phyloP scores from a whole-genome alignment of 2,797 vertebrate species.

The Glossophaga mutica region DNA sequence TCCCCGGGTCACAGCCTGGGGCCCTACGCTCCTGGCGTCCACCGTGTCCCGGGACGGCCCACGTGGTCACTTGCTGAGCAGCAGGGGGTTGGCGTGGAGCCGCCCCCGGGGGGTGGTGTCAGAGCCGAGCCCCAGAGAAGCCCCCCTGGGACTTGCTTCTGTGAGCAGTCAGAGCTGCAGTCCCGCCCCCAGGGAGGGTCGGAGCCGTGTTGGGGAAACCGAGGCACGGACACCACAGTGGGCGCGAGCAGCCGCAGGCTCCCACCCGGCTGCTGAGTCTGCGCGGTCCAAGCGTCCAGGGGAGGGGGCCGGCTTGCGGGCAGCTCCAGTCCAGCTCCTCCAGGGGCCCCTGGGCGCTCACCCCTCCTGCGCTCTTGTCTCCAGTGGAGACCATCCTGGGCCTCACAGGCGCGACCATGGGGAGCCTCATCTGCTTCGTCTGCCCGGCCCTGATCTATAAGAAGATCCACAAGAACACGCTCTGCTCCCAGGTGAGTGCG shows the following conservation, averaged over 20 bases:
- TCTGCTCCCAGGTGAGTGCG: conserved; percentile 90
- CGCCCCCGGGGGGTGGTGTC: not conserved
- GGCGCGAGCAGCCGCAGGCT: no score
- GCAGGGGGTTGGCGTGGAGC: no score
- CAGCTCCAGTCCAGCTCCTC: not conserved
- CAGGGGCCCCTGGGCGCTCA: not conserved
- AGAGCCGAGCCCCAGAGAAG: not conserved
- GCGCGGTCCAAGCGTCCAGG: rapidly evolving
- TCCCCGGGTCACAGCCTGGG: not conserved
- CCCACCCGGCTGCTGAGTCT: not conserved
- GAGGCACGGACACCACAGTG: rapidly evolving
- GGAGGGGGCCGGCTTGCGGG: not conserved
- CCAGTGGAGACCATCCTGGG: conserved; percentile 97
- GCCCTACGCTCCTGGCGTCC: not conserved
- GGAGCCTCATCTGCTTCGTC: conserved; percentile 98
- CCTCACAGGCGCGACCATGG: conserved; percentile 97
- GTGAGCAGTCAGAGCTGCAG: rapidly evolving
- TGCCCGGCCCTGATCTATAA: conserved; percentile 97
- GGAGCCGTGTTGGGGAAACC: not conserved
- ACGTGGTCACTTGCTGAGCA: rapidly evolving
- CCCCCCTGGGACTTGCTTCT: not conserved
- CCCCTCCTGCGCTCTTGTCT: not conserved
- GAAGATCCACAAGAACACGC: conserved; percentile 92
- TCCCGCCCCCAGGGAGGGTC: not conserved
- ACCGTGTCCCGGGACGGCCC: rapidly evolving